Percentiles rank a stretch among this genome's conserved stretches.
Evolutionary conservation across 2,888 invertebrate genomes (phyloP).

Genomic region (Cantharis nigra): DNA sequence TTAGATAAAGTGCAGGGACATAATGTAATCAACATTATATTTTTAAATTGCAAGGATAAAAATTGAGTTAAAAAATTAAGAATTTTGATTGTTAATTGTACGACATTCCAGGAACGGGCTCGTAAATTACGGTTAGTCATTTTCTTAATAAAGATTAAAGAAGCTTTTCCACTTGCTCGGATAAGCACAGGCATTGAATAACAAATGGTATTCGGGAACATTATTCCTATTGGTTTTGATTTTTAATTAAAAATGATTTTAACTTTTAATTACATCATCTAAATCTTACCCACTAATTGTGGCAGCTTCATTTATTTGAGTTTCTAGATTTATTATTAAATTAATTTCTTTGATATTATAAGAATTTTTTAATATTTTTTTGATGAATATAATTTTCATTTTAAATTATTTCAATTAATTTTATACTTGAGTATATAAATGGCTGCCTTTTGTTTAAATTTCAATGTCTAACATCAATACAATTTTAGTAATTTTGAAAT

Average conservation of each 20-base stretch:
- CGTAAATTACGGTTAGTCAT: too few relatives aligned
- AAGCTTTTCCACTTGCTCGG: neutral
- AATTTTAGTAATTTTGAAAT: neutral
- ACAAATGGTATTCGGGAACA: too few relatives aligned
- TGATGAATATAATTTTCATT: neutral
- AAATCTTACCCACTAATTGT: too few relatives aligned
- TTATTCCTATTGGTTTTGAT: neutral
- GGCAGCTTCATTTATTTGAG: too few relatives aligned
- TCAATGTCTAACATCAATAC: neutral
- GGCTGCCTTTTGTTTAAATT: neutral
- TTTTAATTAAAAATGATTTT: too few relatives aligned
- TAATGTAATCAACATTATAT: neutral
- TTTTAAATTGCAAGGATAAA: neutral
- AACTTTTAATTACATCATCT: too few relatives aligned
- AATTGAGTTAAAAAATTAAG: neutral
- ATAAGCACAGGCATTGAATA: too few relatives aligned
- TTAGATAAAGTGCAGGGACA: neutral
- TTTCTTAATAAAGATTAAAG: neutral
- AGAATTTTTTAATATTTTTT: too few relatives aligned
- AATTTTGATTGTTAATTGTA: neutral
- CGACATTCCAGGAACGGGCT: too few relatives aligned
- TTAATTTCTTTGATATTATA: too few relatives aligned
- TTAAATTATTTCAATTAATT: neutral
- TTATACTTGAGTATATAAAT: neutral
- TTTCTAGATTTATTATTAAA: too few relatives aligned